Conservation (phyloP, 2,888 invertebrate genomes). For the Chirona hameri region DNA sequence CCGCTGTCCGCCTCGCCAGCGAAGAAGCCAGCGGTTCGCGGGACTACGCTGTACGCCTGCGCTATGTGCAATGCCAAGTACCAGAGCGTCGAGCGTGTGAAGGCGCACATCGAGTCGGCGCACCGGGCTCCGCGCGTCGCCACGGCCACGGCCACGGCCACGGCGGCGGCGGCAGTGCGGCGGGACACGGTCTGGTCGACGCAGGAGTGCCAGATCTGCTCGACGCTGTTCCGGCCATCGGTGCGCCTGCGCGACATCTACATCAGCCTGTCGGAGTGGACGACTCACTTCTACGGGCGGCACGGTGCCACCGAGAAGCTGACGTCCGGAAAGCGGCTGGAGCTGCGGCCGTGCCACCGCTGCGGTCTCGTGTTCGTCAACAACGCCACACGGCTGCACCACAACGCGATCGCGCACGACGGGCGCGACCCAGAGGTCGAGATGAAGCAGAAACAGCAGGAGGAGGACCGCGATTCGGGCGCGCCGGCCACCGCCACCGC, state of each 20-base stretch:
- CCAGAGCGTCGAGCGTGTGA: not conserved
- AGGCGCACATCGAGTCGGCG: not conserved
- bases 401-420: not conserved
- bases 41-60: not conserved
- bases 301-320: not conserved
- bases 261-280: not conserved
- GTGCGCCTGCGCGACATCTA: not conserved
- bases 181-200: slow-evolving; percentile 8
- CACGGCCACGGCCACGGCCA: not conserved
- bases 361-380: not conserved
- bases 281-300: not conserved
- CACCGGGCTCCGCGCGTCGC: not conserved
- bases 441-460: not conserved
- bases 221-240: not conserved
- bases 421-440: not conserved
- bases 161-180: too few species aligned
- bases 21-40: too few species aligned
- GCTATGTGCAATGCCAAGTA: not conserved
- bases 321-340: not conserved
- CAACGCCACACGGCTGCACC: not conserved
- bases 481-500: not conserved
- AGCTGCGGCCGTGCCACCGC: not conserved
- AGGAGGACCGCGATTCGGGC: not conserved
- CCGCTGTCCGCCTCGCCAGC: not conserved
- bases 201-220: not conserved